Evolutionary conservation across 2,888 invertebrate genomes (phyloP), one percentile per base, ranked within the genome.

Genomic region (Drosophila merina): DNA sequence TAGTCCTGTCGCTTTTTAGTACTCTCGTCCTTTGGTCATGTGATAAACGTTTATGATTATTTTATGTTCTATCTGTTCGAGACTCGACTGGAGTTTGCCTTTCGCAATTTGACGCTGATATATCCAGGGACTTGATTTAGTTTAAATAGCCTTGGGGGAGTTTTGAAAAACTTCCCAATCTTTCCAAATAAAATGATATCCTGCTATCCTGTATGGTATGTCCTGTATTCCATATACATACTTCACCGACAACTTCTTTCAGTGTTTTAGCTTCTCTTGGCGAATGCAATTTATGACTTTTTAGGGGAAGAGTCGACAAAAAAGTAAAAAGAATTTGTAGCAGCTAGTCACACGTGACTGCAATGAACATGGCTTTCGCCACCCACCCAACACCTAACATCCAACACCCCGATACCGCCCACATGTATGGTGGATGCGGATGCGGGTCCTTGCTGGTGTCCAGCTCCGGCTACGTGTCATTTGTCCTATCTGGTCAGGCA

Each of bases 41-140:
- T 75, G 83, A 83, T 86, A 83, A 83, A 83, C 79, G 83, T 83
- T 83, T 86, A 86, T 83, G 82, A 81, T 81, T 81, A 86, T 83
- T 83, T 83, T 86, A 83, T 86, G 79, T 62, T 55, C 58, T 71
- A 52, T 64, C 62, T 71, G 63, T 48, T 63, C 55, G 74, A 79
- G 77, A 63, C 79, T 70, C 57, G 76, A 73, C 80, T 72, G 70
- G 64, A 57, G 78, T 50, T 14, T 62, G 55, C 62, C 71, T 62
- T 20, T 75, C 79, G 72, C 86, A 82, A 82, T 86, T 86, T 79
- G 81, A 57, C 60, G 79, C 77, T 75, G 77, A 75, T 75, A 79
- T 74, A 81, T 72, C 52, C 62, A 25, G 49, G 50, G 57, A 57
- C 75, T 83, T 83, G 81, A 86, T 83, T 83, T 86, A 86, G 79